A percentile compares a stretch with the other conserved stretches of the same genome.
Evolutionary conservation across 2,888 invertebrate species (phyloP).

Genomic region (Amiota communis): DNA sequence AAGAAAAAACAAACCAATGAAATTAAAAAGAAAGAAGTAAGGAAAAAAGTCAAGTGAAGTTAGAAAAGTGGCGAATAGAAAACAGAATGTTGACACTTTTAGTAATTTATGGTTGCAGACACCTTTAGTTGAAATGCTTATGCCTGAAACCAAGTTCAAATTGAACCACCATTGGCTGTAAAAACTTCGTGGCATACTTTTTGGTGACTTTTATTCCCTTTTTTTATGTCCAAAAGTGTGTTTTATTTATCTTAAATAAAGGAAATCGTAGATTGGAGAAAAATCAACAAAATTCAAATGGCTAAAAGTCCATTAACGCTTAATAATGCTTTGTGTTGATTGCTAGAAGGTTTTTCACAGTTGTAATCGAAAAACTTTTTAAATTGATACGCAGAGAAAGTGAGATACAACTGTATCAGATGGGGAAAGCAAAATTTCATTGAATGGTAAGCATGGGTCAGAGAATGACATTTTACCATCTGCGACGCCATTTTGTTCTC

Average conservation of each 20-base stretch:
- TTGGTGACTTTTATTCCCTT: slow-evolving; percentile 54
- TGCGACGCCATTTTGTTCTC: background rate
- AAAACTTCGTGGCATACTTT: slow-evolving; percentile 43
- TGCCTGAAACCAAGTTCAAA: slow-evolving; percentile 15
- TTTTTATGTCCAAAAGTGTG: slow-evolving; percentile 36
- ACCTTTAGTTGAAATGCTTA: slow-evolving; percentile 52
- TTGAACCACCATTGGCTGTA: slow-evolving; percentile 52
- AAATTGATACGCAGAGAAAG: slow-evolving; percentile 43
- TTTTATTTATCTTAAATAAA: slow-evolving; percentile 36
- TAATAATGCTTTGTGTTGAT: slow-evolving; percentile 47
- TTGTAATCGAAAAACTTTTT: slow-evolving; percentile 64
- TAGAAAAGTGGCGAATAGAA: slow-evolving; percentile 53
- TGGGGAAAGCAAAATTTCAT: slow-evolving; percentile 7
- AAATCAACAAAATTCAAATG: slow-evolving; percentile 54
- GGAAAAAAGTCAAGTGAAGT: slow-evolving; percentile 35
- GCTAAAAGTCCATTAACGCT: slow-evolving; percentile 63
- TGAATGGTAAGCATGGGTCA: slow-evolving; percentile 7
- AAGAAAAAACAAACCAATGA: background rate
- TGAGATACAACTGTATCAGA: no score
- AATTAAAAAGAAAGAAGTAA: slow-evolving; percentile 15
- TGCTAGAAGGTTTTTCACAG: background rate
- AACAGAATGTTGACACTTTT: slow-evolving; percentile 70
- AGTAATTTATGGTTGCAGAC: slow-evolving; percentile 67
- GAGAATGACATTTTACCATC: background rate
- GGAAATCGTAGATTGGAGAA: background rate